phyloP scores from a whole-genome alignment of 2,113 vertebrate species.

The Scopus umbretta region DNA sequence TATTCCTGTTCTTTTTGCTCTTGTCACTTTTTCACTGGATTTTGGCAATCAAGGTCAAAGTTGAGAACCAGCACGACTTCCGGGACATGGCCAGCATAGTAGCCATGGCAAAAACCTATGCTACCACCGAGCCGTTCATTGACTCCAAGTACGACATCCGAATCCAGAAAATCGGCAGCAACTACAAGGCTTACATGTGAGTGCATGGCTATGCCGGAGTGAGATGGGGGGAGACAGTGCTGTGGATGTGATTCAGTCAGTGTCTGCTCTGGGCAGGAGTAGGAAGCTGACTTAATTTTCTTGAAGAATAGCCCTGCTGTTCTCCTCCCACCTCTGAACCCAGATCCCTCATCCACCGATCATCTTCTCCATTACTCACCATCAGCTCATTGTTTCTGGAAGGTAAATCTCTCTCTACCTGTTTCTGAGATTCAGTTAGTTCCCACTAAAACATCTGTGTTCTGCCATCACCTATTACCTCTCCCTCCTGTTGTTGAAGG shows the following conservation, averaged over 20 bases:
- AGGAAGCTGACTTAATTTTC: constrained; percentile 13
- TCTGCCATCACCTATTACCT: not conserved
- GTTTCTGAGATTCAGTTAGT: not conserved
- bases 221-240: not conserved
- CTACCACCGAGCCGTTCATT: constrained; percentile 89
- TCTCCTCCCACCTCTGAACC: not conserved
- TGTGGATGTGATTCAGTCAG: not conserved
- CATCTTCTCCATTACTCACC: not conserved
- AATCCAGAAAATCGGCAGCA: constrained; percentile 96
- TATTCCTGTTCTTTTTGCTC: not conserved
- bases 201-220: not conserved
- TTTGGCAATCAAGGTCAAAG: constrained; percentile 83
- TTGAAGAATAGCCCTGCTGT: not conserved
- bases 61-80: constrained; percentile 92
- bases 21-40: constrained; percentile 4
- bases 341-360: not conserved
- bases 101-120: constrained; percentile 91
- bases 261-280: not conserved
- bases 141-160: constrained; percentile 96
- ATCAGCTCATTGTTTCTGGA: not conserved
- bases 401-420: not conserved
- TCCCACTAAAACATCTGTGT: not conserved
- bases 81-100: constrained; percentile 95
- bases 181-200: constrained; percentile 99
- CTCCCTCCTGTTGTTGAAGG: not conserved